phyloP scores from a whole-genome alignment of 1,140 invertebrate species.

The Chrysopa pallens region DNA sequence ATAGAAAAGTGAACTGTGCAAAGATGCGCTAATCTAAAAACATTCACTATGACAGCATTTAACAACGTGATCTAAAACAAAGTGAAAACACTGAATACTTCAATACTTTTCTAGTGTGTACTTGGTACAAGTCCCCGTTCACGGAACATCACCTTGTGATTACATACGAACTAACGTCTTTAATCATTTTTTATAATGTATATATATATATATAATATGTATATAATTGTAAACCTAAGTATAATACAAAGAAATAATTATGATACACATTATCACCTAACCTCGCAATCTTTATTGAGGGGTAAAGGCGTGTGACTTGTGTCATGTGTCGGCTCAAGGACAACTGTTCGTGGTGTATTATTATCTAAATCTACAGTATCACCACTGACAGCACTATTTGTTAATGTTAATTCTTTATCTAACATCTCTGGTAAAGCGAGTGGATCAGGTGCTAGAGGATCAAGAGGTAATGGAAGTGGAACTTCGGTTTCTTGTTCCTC shows the following conservation, averaged over 20 bases:
- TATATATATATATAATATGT: too few relatives aligned
- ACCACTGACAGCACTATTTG: background rate
- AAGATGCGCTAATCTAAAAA: conserved; percentile 3
- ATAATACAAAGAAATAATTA: conserved; percentile 6
- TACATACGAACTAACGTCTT: too few relatives aligned
- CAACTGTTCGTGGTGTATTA: conserved; percentile 11
- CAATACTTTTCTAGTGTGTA: too few relatives aligned
- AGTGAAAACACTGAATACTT: background rate
- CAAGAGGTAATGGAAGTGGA: background rate
- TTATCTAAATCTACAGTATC: background rate
- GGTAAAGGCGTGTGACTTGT: conserved; percentile 25
- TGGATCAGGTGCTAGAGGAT: conserved; percentile 6
- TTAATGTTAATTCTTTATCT: too few relatives aligned
- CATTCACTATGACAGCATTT: conserved; percentile 5
- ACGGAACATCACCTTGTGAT: too few relatives aligned
- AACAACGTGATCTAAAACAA: background rate
- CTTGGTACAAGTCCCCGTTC: too few relatives aligned
- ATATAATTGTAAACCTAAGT: background rate
- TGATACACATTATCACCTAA: conserved; percentile 54
- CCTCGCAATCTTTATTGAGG: conserved; percentile 63
- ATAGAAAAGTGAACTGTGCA: background rate
- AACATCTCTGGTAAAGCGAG: too few relatives aligned
- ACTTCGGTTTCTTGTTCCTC: background rate
- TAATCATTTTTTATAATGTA: too few relatives aligned
- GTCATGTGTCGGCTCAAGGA: conserved; percentile 16